Conservation (phyloP, 2,113 vertebrate species). For the Progne subis region DNA sequence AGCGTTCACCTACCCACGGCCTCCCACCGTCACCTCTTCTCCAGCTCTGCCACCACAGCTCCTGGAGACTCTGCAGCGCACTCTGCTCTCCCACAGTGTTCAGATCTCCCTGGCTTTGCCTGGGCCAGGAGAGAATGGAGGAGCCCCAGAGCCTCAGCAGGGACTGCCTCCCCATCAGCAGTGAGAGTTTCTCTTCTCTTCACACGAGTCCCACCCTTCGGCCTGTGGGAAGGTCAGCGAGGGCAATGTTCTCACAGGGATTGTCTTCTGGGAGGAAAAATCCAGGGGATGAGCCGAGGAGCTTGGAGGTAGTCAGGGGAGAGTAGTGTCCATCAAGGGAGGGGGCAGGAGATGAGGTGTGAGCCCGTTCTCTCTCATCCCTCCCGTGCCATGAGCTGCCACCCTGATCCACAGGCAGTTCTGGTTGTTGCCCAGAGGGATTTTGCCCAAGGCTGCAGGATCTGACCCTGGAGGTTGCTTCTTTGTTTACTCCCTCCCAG, state of each 20-base stretch:
- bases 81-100: neutral
- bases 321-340: neutral
- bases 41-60: neutral
- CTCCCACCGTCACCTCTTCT: neutral
- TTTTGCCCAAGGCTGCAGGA: neutral
- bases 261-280: neutral
- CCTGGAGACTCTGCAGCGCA: neutral
- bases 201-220: neutral
- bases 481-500: neutral
- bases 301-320: constrained; percentile 38
- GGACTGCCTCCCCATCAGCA: neutral
- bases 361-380: neutral
- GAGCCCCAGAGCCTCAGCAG: neutral
- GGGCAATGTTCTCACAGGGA: neutral
- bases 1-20: neutral
- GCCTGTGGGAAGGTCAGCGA: neutral
- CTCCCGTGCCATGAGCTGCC: neutral
- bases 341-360: neutral
- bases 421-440: neutral
- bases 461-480: neutral
- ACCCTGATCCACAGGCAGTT: neutral
- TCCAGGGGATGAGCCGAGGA: neutral
- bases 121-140: neutral
- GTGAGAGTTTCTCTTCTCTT: neutral
- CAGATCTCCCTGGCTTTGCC: neutral